phyloP scores from a whole-genome alignment of 92 coral and sea anemone genomes.

The Bergia puertoricense region DNA sequence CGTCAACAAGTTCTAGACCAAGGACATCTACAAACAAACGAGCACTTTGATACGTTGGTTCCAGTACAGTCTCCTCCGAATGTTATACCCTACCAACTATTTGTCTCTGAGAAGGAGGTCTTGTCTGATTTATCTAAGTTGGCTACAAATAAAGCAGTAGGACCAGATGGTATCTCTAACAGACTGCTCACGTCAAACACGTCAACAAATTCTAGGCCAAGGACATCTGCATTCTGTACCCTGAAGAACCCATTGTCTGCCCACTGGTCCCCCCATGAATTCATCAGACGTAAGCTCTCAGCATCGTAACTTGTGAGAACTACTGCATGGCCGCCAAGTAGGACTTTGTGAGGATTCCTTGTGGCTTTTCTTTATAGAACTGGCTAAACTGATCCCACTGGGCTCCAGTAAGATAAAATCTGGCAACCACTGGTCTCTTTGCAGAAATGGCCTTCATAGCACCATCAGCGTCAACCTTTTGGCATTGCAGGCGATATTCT shows the following conservation, averaged over 20 bases:
- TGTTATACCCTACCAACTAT: no score
- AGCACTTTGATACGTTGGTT: no score
- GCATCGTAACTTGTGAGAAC: slow-evolving; percentile 61
- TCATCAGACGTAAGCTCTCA: slow-evolving; percentile 63
- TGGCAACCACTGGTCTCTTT: slow-evolving; percentile 62
- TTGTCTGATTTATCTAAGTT: no score
- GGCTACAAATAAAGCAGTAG: no score
- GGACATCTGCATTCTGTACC: slow-evolving; percentile 58
- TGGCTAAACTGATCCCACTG: slow-evolving; percentile 48
- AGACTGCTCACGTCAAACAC: no score
- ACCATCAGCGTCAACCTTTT: slow-evolving; percentile 35
- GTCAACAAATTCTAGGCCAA: slow-evolving; percentile 58
- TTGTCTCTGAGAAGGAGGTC: no score
- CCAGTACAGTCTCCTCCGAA: no score
- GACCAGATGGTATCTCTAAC: no score
- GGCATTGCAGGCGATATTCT: slow-evolving; percentile 50
- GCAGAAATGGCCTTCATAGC: slow-evolving; percentile 59
- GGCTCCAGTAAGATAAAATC: slow-evolving; percentile 45
- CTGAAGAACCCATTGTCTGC: slow-evolving; percentile 70
- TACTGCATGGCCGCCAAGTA: slow-evolving; percentile 59
- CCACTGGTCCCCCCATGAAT: slow-evolving; percentile 61
- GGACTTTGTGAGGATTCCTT: slow-evolving; percentile 49
- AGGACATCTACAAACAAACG: no score
- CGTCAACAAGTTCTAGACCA: slow-evolving; percentile 52
- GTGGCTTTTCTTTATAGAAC: slow-evolving; percentile 47